Conservation (phyloP, 1,140 invertebrate species). For the Laodelphax striatellus region DNA sequence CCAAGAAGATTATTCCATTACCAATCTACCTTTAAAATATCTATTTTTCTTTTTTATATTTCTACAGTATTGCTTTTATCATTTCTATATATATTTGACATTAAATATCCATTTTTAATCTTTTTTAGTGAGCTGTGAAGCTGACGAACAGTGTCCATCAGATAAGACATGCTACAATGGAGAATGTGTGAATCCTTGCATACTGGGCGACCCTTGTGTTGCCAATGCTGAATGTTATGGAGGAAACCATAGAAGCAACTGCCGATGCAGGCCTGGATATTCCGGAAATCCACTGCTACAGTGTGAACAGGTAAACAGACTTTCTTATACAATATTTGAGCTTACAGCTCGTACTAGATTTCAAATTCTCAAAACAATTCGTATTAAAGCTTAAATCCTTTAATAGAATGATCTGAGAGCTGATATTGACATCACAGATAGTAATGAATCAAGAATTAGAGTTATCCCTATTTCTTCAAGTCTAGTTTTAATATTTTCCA, state of each 20-base stretch:
- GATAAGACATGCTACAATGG: constrained; percentile 70
- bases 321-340: constrained; percentile 58
- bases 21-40: too few species aligned
- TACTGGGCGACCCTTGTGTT: constrained; percentile 64
- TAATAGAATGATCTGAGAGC: too few species aligned
- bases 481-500: too few species aligned
- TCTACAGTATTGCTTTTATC: too few species aligned
- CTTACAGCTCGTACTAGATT: constrained; percentile 62
- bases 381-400: too few species aligned
- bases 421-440: too few species aligned
- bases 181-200: constrained; percentile 66
- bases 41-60: not conserved
- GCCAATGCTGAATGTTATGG: constrained; percentile 72
- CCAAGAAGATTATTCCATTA: too few species aligned
- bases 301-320: constrained; percentile 39
- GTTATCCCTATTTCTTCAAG: too few species aligned
- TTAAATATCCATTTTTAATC: too few species aligned
- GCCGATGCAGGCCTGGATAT: constrained; percentile 57
- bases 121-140: constrained; percentile 58
- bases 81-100: too few species aligned
- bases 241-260: constrained; percentile 58
- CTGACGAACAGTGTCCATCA: constrained; percentile 63
- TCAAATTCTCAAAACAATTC: too few species aligned
- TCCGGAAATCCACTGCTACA: constrained; percentile 63
- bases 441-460: too few species aligned